Percentiles rank a stretch among this genome's conserved stretches.
Evolutionary conservation across 92 coral and sea anemone genomes (phyloP).

Genomic region (Montipora capitata): DNA sequence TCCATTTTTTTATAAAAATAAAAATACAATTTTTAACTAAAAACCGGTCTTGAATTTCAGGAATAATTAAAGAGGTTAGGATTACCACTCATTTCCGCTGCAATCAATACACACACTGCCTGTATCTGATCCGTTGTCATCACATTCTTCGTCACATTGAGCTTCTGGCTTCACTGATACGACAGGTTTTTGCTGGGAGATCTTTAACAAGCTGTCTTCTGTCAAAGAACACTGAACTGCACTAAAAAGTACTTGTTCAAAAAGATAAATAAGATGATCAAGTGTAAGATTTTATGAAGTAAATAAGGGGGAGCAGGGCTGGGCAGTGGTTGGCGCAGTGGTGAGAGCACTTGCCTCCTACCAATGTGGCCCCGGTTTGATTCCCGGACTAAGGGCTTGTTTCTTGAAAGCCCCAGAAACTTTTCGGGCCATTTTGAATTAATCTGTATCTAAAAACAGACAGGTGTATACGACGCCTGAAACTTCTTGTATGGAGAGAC

Average conservation of each 20-base stretch:
- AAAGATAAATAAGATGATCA: not conserved
- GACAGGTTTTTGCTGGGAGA: constrained; percentile 37
- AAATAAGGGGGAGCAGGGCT: not conserved
- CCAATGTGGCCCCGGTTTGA: not conserved
- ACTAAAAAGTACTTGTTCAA: constrained; percentile 39
- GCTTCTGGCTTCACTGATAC: constrained; percentile 1
- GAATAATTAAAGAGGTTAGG: constrained; percentile 1
- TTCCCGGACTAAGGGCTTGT: not conserved
- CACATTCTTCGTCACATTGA: not conserved
- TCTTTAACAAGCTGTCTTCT: constrained; percentile 5
- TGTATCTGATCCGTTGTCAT: constrained; percentile 2
- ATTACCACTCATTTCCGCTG: constrained; percentile 1
- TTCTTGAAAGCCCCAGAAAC: not conserved
- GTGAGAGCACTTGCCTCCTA: constrained; percentile 12
- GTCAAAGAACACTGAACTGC: constrained; percentile 48
- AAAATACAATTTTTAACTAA: not conserved
- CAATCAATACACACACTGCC: constrained; percentile 22
- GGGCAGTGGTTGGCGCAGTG: constrained; percentile 7
- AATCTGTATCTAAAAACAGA: not conserved
- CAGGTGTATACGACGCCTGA: too few species aligned
- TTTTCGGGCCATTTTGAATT: not conserved
- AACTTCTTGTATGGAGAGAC: not conserved
- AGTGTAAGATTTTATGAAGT: not conserved
- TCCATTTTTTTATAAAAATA: not conserved
- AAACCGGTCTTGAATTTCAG: not conserved